phyloP scores from a whole-genome alignment of 2,797 vertebrate genomes.

The Eospalax fontanierii region DNA sequence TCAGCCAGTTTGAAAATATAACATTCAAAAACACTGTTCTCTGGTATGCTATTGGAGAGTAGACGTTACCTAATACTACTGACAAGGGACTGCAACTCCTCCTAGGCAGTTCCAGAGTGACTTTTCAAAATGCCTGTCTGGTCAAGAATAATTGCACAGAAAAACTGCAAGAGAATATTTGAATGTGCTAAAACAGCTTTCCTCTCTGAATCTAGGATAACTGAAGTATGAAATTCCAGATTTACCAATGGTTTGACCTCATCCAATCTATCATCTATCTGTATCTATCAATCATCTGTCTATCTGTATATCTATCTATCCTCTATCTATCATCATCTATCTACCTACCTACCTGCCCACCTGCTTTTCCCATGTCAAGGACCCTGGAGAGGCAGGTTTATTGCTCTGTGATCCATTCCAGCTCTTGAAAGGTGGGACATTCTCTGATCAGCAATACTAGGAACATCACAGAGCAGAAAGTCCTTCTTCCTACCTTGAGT shows the following conservation, averaged over 20 bases:
- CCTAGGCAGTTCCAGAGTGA: background rate
- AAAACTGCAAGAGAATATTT: background rate
- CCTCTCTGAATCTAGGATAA: background rate
- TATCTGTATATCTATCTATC: background rate
- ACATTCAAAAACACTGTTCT: background rate
- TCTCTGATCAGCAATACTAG: background rate
- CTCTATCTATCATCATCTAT: background rate
- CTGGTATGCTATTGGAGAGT: background rate
- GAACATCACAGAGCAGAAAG: background rate
- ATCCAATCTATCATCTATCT: background rate
- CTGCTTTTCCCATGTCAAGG: background rate
- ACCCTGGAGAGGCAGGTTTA: background rate
- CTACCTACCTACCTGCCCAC: too few species aligned
- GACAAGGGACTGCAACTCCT: background rate
- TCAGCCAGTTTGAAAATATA: slow-evolving; percentile 50
- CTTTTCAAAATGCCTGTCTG: background rate
- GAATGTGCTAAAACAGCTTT: background rate
- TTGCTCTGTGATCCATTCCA: background rate
- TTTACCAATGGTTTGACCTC: slow-evolving; percentile 21
- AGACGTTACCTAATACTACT: background rate
- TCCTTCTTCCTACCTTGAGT: background rate
- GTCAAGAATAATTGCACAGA: background rate
- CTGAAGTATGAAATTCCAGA: slow-evolving; percentile 11
- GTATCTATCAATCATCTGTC: background rate
- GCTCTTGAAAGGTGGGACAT: background rate